phyloP scores from a whole-genome alignment of 1,140 invertebrate species.

The Bemisia tabaci region DNA sequence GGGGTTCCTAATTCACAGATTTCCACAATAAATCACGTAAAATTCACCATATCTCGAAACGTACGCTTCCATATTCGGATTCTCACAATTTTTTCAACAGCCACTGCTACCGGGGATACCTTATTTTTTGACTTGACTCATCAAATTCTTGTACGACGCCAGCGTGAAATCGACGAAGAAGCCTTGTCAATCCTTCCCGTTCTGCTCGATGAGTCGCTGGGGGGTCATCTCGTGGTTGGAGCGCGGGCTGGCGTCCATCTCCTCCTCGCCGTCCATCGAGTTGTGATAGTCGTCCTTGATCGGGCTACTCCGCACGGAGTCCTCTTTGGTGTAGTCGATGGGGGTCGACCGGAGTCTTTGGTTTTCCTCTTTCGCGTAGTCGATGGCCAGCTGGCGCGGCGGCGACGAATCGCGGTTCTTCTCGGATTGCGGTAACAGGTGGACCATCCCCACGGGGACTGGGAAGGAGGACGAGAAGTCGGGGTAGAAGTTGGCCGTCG shows the following conservation, averaged over 20 bases:
- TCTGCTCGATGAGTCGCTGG: background rate
- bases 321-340: background rate
- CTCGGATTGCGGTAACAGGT: constrained; percentile 47
- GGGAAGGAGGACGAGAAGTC: constrained; percentile 63
- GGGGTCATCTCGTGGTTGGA: background rate
- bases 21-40: too few relatives aligned
- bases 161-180: background rate
- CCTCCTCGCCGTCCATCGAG: background rate
- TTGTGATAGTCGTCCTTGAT: background rate
- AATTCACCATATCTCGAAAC: too few relatives aligned
- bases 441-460: constrained; percentile 68
- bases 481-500: constrained; percentile 49
- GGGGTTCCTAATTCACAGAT: too few relatives aligned
- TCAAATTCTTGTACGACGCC: background rate
- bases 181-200: background rate
- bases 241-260: background rate
- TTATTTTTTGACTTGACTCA: background rate
- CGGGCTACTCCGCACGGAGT: background rate
- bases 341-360: background rate
- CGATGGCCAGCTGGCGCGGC: background rate
- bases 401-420: background rate
- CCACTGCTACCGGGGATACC: too few relatives aligned
- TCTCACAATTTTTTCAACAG: too few relatives aligned
- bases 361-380: background rate
- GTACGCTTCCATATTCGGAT: too few relatives aligned